These are phyloP conservation scores for Aleiodes alternator DNA, from an alignment of 2,888 invertebrate species.

Conservation along the genomic window DNA sequence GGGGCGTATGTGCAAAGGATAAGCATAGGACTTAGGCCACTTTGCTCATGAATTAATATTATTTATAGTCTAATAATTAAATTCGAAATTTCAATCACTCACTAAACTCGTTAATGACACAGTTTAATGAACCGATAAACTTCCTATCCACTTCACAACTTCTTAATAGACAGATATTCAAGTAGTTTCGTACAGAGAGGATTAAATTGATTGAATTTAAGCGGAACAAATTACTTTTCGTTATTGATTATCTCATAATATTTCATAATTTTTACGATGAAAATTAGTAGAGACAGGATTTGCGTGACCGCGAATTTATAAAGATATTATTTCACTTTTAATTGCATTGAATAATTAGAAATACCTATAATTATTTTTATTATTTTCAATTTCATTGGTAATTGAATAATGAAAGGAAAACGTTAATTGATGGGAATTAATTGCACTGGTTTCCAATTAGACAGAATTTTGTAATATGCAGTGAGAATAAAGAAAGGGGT, in stretches of 20 bases:
- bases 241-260: slow-evolving; percentile 38
- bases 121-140: background rate
- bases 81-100: background rate
- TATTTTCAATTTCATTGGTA: background rate
- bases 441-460: too few relatives aligned
- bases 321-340: slow-evolving; percentile 8
- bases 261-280: slow-evolving; percentile 48
- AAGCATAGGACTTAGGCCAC: background rate
- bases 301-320: slow-evolving; percentile 12
- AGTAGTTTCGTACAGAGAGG: background rate
- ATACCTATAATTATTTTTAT: background rate
- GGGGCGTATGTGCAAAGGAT: too few relatives aligned
- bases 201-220: background rate
- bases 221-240: slow-evolving; percentile 53
- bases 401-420: too few relatives aligned
- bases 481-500: too few relatives aligned
- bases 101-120: background rate
- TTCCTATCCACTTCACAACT: background rate
- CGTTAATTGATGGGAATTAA: too few relatives aligned
- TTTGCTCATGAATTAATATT: background rate
- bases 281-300: background rate
- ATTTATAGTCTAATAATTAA: background rate
- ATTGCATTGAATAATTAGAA: background rate
- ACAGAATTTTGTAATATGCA: too few relatives aligned
- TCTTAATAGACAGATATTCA: background rate